Evolutionary conservation across 1,140 invertebrate genomes (phyloP), one percentile per base, ranked within the genome.

Genomic region (Diploscapter pachys): DNA sequence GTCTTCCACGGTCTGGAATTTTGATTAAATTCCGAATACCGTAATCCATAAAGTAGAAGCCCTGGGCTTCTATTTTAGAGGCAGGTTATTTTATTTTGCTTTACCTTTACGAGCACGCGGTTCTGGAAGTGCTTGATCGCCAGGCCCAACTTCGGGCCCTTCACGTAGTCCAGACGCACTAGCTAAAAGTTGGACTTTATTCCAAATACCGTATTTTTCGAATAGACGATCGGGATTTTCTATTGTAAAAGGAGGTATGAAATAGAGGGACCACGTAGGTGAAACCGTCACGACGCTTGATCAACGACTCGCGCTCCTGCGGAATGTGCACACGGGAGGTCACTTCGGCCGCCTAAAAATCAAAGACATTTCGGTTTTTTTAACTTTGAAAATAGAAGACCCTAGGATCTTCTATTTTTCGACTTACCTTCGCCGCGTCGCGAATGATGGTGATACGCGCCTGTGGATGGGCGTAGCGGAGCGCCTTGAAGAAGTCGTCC

Each of bases 91-190:
- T 13, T 13, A 9, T 11, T 2, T 13, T 13, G 57, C 2, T 11
- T 59, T 11, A 59, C 52, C 9, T 76, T 81, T 5, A 77, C 63
- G 3, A 78, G 63, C 63, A 77, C 73, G 48, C 75, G 74, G 55
- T 80, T 84, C 66, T 82, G 77, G 71, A 69, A 82, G 75, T 84
- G 80, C 13, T 76, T 73, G 73, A 83, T 83, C 54, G 78, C 82
- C 48, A 83, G 77, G 11, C 81, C 81, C n/a, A 83, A 70, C 59
- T 81, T 81, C 9, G 76, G 80, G 2, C 81, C 81, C 49, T 78
- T 78, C 11, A 71, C 75, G 55, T 79, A 64, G 31, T 31, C 78
- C 75, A 81, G 31, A 81, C 82, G 48, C 83, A 63, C 48, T 79
- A 78, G 4, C 31, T 31, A 31, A 31, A 79, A 79, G 50, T 82